Percentiles rank a stretch among this genome's conserved stretches.
These are phyloP conservation scores for Hydrozoanthus tunicans DNA, from an alignment of 64 coral and sea anemone species.

Conservation along the genomic window DNA sequence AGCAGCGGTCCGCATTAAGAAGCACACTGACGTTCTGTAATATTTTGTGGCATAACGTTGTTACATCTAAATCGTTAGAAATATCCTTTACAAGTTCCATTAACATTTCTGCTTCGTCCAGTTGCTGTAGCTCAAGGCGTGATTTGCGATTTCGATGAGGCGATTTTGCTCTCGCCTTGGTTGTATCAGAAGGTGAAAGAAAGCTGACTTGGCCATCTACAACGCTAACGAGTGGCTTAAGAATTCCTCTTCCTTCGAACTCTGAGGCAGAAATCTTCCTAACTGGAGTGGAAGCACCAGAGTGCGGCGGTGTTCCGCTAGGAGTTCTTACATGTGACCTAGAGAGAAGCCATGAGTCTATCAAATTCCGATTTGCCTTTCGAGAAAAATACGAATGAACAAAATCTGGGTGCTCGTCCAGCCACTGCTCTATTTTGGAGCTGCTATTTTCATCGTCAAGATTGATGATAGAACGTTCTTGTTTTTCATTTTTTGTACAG, in stretches of 20 bases:
- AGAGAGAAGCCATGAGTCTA: constrained; percentile 95
- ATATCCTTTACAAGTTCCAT: constrained; percentile 99
- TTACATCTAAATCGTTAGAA: constrained; percentile 95
- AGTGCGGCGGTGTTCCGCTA: constrained; percentile 91
- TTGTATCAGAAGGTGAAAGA: constrained; percentile 85
- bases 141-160: constrained; percentile 93
- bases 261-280: constrained; percentile 99
- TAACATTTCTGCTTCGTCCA: constrained; percentile 93
- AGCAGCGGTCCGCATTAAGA: constrained; percentile 96
- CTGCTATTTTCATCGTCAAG: constrained; percentile 82
- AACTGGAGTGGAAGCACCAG: constrained; percentile 93
- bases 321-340: constrained; percentile 86
- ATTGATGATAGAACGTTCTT: constrained; percentile 74
- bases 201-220: constrained; percentile 99
- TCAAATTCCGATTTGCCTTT: constrained; percentile 89
- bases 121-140: constrained; percentile 85
- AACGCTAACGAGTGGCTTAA: constrained; percentile 95
- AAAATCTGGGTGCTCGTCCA: constrained; percentile 98
- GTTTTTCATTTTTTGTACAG: constrained; percentile 90
- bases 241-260: constrained; percentile 95
- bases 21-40: constrained; percentile 99
- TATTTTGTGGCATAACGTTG: constrained; percentile 98
- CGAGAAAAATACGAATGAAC: constrained; percentile 98
- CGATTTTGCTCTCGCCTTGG: constrained; percentile 52
- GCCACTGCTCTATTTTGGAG: constrained; percentile 85